phyloP scores from a whole-genome alignment of 2,888 invertebrate genomes.

The Ceramica pisi region DNA sequence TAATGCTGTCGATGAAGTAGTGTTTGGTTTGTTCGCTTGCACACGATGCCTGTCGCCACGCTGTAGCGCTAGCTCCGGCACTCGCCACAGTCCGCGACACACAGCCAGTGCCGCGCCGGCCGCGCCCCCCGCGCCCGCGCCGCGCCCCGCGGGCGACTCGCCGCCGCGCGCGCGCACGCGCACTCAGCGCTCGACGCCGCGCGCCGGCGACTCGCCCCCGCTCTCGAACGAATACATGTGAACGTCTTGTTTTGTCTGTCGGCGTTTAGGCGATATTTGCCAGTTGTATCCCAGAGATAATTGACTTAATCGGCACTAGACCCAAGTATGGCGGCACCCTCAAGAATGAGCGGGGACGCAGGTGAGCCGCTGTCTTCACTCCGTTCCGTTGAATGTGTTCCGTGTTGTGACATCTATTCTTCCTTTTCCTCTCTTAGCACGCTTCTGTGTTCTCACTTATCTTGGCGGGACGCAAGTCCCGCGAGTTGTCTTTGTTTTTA shows the following conservation, averaged over 20 bases:
- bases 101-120: conserved; percentile 88
- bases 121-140: conserved; percentile 65
- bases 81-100: conserved; percentile 91
- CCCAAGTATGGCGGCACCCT: conserved; percentile 99
- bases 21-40: conserved; percentile 92
- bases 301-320: conserved; percentile 99
- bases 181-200: conserved; percentile 45
- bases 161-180: conserved; percentile 60
- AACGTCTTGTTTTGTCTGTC: conserved; percentile 92
- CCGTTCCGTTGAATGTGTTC: conserved; percentile 91
- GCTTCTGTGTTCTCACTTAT: conserved; percentile 92
- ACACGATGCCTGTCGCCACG: conserved; percentile 91
- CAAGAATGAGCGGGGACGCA: conserved; percentile 99
- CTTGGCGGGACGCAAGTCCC: conserved; percentile 90
- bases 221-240: conserved; percentile 87
- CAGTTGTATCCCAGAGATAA: conserved; percentile 99
- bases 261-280: conserved; percentile 99
- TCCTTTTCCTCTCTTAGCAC: conserved; percentile 91
- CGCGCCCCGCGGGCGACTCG: conserved; percentile 67
- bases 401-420: conserved; percentile 91
- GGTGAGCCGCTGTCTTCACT: conserved; percentile 95
- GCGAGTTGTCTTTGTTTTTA: conserved; percentile 89
- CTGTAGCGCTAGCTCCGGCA: conserved; percentile 91
- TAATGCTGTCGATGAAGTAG: conserved; percentile 91
- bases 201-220: conserved; percentile 67